A percentile compares a stretch with the other conserved stretches of the same genome.
These are phyloP conservation scores for Drosophila paranaensis DNA, from an alignment of 2,888 invertebrate genomes.

Conservation along the genomic window DNA sequence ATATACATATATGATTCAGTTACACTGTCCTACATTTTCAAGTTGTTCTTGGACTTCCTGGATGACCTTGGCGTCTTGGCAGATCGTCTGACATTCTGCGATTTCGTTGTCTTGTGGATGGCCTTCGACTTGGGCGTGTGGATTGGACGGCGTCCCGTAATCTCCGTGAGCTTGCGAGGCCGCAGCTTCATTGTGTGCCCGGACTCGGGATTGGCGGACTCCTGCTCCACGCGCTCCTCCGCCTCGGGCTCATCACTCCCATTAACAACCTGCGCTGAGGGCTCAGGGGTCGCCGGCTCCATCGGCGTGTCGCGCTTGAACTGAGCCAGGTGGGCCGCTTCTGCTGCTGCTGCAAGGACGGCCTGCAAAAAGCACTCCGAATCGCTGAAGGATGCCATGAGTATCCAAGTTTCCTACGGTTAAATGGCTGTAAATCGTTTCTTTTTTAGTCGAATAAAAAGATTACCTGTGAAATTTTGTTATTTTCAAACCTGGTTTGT, in stretches of 20 bases:
- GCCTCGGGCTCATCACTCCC: fast-evolving
- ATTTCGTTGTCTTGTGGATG: neutral
- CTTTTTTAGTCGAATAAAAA: neutral
- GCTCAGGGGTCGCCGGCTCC: neutral
- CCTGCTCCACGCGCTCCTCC: neutral
- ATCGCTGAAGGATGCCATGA: neutral
- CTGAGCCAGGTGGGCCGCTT: neutral
- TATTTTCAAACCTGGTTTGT: neutral
- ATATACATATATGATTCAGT: too few species aligned
- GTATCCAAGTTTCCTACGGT: neutral
- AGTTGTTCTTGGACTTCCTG: neutral
- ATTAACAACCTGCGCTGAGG: neutral
- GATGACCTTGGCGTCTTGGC: neutral
- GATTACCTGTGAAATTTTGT: neutral
- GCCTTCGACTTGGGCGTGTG: neutral
- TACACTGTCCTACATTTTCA: neutral
- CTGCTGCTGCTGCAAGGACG: neutral
- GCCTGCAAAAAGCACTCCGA: neutral
- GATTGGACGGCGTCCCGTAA: neutral
- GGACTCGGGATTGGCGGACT: neutral
- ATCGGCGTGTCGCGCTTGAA: neutral
- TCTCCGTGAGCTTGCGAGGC: neutral
- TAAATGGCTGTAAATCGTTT: neutral
- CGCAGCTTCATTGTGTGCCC: neutral
- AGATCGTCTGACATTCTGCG: neutral